phyloP scores from a whole-genome alignment of 2,797 vertebrate species.

The Vultur gryphus region DNA sequence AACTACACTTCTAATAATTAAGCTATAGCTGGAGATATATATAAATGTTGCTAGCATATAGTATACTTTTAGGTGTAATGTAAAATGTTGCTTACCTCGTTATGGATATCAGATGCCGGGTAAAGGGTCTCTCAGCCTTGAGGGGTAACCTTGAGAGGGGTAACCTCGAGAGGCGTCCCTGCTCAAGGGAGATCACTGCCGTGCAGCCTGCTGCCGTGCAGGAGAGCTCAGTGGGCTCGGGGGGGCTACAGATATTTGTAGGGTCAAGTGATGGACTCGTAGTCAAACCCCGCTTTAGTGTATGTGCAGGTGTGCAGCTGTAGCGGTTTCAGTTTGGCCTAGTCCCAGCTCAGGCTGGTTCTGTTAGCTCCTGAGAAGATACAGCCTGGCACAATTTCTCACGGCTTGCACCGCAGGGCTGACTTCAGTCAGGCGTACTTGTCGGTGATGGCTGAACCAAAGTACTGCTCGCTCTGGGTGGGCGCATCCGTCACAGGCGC shows the following conservation, averaged over 20 bases:
- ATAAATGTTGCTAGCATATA: not conserved
- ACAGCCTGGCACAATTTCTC: not conserved
- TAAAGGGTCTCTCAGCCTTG: not conserved
- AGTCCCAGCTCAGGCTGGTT: not conserved
- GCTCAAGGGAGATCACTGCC: not conserved
- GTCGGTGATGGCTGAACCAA: not conserved
- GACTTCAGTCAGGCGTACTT: not conserved
- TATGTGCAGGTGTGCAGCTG: not conserved
- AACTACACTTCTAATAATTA: not conserved
- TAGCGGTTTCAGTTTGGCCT: not conserved
- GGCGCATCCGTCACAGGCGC: not conserved
- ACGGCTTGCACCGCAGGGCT: not conserved
- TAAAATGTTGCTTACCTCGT: rapidly evolving
- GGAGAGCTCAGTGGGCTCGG: not conserved
- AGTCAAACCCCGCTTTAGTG: not conserved
- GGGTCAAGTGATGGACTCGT: not conserved
- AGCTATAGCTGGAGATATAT: not conserved
- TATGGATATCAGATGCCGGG: not conserved
- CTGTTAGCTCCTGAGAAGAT: not conserved
- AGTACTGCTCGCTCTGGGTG: not conserved
- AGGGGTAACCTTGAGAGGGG: not conserved
- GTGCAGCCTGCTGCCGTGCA: not conserved
- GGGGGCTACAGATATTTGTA: not conserved
- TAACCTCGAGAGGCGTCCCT: not conserved
- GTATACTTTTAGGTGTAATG: not conserved